Evolutionary conservation across 2,797 vertebrate species (phyloP), one percentile per base, ranked within the genome.

Genomic region (Setipinna tenuifilis): DNA sequence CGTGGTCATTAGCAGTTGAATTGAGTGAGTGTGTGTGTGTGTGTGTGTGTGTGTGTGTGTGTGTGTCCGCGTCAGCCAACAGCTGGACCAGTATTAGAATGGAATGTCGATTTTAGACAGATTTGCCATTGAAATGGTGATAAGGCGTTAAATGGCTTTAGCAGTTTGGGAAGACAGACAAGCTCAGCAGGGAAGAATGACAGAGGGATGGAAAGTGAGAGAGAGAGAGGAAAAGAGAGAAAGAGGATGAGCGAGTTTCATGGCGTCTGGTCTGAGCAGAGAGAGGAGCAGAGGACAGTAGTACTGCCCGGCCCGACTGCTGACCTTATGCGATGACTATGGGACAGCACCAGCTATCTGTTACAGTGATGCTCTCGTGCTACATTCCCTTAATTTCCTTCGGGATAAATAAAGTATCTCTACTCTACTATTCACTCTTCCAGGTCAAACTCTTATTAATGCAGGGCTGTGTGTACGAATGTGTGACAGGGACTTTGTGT

Each of bases 1-100:
- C 93, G 93, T 89, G 83, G 87, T 87, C 84, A 11, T 83, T 85
- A 46, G 54, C 75, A 82, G 84, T 78, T 78, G 68, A 57, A 35
- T 28, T 87, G 61, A 19, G 80, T 25, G 80, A 71, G 85, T 59
- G 82, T 80, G 68, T 83, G 65, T 84, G 82, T 84, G 54, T 86
- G 81, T 62, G 61, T 82, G 86, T 87, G 81, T 84, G 59, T 84
- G 59, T 46, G 58, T 44, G 82, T 62, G 61, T 65, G 83, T 41
- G 2, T 2, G 35, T 5, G 5, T 41, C 35, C 2, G 81, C 82
- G 35, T 84, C n/a, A 83, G 85, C 62, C 65, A 71, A 71, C 65
- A 71, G 65, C 65, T 71, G 65, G 65, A 71, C 25, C 65, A 71
- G 65, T 71, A 71, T 71, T 71, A 71, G 65, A 50, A 85, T 84